Conservation (phyloP, 2,113 vertebrate species). For the Elanoides forficatus region DNA sequence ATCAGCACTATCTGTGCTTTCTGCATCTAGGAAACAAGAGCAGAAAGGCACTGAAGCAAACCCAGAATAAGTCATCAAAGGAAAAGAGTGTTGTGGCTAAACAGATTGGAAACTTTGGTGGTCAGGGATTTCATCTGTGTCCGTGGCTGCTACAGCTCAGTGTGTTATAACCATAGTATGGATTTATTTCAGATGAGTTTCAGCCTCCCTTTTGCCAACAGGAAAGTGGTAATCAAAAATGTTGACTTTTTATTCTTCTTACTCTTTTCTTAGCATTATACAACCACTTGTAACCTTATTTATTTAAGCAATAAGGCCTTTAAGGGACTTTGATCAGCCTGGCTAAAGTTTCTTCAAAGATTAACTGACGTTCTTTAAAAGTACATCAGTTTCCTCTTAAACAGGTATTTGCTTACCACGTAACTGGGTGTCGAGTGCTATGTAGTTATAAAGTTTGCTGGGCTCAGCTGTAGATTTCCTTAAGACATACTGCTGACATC, state of each 20-base stretch:
- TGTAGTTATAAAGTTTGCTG: conserved; percentile 48
- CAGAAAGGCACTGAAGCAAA: not conserved
- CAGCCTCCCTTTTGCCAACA: not conserved
- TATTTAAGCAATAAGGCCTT: conserved; percentile 64
- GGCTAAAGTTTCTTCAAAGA: conserved; percentile 69
- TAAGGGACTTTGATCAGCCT: conserved; percentile 65
- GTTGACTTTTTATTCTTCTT: not conserved
- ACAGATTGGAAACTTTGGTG: not conserved
- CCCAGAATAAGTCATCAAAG: not conserved
- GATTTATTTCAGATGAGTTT: not conserved
- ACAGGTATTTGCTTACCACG: conserved; percentile 68
- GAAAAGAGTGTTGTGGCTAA: not conserved
- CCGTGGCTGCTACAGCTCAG: not conserved
- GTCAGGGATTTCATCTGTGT: not conserved
- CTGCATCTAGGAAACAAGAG: not conserved
- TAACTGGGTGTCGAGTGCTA: conserved; percentile 35
- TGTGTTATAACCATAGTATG: not conserved
- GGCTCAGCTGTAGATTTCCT: conserved; percentile 72
- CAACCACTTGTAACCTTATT: conserved; percentile 39
- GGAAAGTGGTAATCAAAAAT: not conserved
- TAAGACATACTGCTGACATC: conserved; percentile 75
- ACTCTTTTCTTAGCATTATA: not conserved
- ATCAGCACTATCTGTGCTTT: not conserved
- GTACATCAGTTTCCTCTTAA: conserved; percentile 36
- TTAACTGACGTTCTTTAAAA: conserved; percentile 57